Evolutionary conservation across 2,113 vertebrate genomes (phyloP).

Genomic region (Eulemur rufifrons): DNA sequence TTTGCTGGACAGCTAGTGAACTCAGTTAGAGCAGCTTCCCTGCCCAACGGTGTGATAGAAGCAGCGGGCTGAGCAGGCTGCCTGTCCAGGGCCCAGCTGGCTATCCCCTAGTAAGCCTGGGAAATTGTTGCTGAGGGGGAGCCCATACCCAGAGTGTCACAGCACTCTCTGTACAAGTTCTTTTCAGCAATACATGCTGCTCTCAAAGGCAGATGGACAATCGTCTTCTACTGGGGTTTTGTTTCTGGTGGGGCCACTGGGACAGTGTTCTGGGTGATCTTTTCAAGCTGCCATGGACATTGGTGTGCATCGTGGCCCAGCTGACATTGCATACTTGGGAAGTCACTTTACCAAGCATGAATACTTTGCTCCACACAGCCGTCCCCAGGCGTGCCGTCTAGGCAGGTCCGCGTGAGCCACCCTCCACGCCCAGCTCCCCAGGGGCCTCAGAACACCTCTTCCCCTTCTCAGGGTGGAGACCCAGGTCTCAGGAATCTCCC

Average conservation of each 20-base stretch:
- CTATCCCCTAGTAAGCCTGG: no score
- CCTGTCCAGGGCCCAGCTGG: fast-evolving
- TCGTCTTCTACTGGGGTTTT: not conserved
- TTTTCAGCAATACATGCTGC: fast-evolving
- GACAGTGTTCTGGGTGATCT: not conserved
- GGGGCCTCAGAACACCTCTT: not conserved
- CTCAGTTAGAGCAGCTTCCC: not conserved
- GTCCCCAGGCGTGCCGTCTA: not conserved
- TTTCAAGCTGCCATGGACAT: not conserved
- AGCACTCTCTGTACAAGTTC: fast-evolving
- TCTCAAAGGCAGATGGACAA: not conserved
- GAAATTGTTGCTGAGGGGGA: fast-evolving
- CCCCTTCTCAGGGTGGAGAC: not conserved
- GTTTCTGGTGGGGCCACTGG: fast-evolving
- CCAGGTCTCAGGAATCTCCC: not conserved
- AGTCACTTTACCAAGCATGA: fast-evolving
- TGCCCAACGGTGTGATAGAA: not conserved
- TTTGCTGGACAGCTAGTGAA: not conserved
- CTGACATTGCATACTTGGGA: fast-evolving
- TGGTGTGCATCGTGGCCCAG: not conserved
- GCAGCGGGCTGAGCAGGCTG: not conserved
- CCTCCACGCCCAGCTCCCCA: not conserved
- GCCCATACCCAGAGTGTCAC: not conserved
- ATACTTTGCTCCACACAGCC: fast-evolving
- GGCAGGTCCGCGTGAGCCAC: fast-evolving